Conservation (phyloP, 2,797 vertebrate genomes). For the Sebastes glaucus region DNA sequence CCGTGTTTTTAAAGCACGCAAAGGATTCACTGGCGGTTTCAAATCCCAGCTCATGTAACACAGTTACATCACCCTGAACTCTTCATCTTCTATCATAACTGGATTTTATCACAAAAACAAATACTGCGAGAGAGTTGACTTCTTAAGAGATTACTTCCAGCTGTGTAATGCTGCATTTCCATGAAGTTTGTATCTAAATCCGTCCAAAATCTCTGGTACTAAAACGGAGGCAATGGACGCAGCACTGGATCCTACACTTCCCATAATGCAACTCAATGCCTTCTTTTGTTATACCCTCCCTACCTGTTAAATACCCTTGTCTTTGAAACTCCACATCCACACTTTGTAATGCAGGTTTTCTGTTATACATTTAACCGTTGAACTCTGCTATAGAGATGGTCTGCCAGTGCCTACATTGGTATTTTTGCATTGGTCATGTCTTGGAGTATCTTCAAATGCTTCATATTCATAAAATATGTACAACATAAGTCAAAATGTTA, state of each 20-base stretch:
- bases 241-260: background rate
- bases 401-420: too few species aligned
- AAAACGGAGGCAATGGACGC: background rate
- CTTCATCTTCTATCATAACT: slow-evolving; percentile 23
- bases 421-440: too few species aligned
- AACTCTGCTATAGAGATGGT: too few species aligned
- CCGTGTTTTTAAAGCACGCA: slow-evolving; percentile 10
- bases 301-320: background rate
- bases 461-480: too few species aligned
- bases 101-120: slow-evolving; percentile 37
- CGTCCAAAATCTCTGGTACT: background rate
- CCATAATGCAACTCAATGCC: background rate
- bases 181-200: background rate
- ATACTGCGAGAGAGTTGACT: background rate
- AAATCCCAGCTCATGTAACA: slow-evolving; percentile 46
- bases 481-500: too few species aligned
- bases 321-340: background rate
- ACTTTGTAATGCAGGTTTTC: background rate
- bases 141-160: background rate
- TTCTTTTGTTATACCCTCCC: background rate
- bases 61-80: slow-evolving; percentile 50
- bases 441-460: too few species aligned
- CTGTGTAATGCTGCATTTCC: background rate
- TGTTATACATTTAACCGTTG: too few species aligned
- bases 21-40: slow-evolving; percentile 5